Evolutionary conservation across 2,113 vertebrate genomes (phyloP), one percentile per base, ranked within the genome.

Genomic region (Pycnonotus jocosus): DNA sequence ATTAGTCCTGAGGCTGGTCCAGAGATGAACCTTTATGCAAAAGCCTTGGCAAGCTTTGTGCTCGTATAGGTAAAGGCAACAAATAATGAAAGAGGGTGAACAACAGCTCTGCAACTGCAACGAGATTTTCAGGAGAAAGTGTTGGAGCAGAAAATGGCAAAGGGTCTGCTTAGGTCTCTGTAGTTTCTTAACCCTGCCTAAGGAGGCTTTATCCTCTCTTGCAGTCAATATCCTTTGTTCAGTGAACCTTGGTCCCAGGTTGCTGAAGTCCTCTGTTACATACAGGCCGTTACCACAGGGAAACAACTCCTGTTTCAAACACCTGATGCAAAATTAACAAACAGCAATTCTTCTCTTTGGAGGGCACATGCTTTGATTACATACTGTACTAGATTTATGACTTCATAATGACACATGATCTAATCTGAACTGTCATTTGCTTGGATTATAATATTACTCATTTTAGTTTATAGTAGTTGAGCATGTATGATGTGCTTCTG

Each of bases 341-440:
- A 47, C 22, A 70, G 42, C 20, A 78, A 11, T 71, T 74, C 76
- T 90, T 88, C 27, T 66, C 76, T 79, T 77, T 65, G 86, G 57
- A 54, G 40, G 54, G 72, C 66, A 93, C 83, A 42, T 4, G 4
- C 31, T 71, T 48, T 76, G 53, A 65, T 90, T 90, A 69, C 70
- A 69, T 28, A 37, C 57, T 68, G 60, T 42, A 51, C 42, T 71
- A 47, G 31, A 58, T 84, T 97, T 86, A 93, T 87, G 83, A 68
- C 81, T 92, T 93, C 69, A 87, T 95, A 81, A 93, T 61, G 48
- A 47, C 69, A 88, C 69, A 68, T 13, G 3, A 78, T 81, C 44
- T 90, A 90, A 95, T 92, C 91, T 93, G 76, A 93, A 12, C 69
- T 70, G 54, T 54, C 77, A 48, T 78, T 86, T 68, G 38, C 42